Evolutionary conservation across 1,140 invertebrate genomes (phyloP).

Genomic region (Prorops nasuta): DNA sequence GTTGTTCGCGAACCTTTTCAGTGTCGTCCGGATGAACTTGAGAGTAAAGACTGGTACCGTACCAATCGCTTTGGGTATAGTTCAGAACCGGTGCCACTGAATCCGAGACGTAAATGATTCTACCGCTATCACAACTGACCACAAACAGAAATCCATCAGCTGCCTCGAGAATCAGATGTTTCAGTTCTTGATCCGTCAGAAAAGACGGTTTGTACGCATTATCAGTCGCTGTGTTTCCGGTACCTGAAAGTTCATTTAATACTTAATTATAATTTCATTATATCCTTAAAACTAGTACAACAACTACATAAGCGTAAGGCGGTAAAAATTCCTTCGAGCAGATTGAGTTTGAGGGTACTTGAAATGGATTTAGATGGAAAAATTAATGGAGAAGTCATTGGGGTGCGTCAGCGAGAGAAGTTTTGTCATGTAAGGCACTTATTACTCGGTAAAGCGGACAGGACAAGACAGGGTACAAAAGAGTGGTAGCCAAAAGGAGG

Average conservation of each 20-base stretch:
- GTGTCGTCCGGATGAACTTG: constrained; percentile 97
- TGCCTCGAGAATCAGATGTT: constrained; percentile 97
- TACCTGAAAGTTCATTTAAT: constrained; percentile 69
- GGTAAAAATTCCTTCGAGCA: no score
- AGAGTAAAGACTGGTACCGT: constrained; percentile 91
- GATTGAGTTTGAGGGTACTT: no score
- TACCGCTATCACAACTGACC: constrained; percentile 94
- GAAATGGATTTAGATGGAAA: no score
- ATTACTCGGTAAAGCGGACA: no score
- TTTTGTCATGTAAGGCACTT: no score
- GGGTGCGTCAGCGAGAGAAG: no score
- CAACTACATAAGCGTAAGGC: no score
- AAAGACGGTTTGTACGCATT: constrained; percentile 98
- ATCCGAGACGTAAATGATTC: constrained; percentile 98
- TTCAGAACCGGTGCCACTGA: constrained; percentile 97
- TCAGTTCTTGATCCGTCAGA: constrained; percentile 97
- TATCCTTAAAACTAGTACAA: no score
- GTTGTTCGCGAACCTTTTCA: constrained; percentile 96
- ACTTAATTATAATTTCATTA: no score
- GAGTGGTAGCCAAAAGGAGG: constrained; percentile 39
- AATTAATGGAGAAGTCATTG: no score
- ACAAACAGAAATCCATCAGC: constrained; percentile 99
- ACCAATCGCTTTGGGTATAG: constrained; percentile 95
- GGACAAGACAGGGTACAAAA: constrained; percentile 9
- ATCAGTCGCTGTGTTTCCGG: constrained; percentile 90